Evolutionary conservation across 2,888 invertebrate species (phyloP), one percentile per base, ranked within the genome.

Genomic region (Drosophila gaucha): DNA sequence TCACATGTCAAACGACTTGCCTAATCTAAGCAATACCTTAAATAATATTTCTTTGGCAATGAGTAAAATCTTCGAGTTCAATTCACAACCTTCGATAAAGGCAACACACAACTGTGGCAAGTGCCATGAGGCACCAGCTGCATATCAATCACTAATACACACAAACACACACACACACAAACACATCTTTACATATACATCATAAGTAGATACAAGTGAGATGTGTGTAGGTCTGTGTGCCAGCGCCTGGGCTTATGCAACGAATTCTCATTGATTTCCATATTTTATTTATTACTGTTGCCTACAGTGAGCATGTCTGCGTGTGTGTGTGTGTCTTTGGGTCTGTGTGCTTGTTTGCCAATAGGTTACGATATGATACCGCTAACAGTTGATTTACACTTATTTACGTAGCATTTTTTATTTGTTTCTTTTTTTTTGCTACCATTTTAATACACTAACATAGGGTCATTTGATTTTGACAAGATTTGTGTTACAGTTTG

Each of bases 341-440:
- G 35, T 1, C 2, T 33, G 33, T 33, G 44, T 38, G 51, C 57
- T 50, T 72, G 57, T 65, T 76, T 76, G 62, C 60, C 75, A 65
- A 75, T 77, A 75, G 73, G 77, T 78, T 84, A 86, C 72, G 85
- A 67, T 75, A 84, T 71, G 74, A 86, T 85, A 72, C 83, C 86
- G 70, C 84, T 78, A 83, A 80, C 86, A 86, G 84, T 84, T 84
- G 86, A 88, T 80, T 86, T 84, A 86, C 86, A 88, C 83, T 79
- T 84, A 78, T 83, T 83, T 80, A 80, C 70, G 86, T 68, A 80
- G 85, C 44, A 69, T 80, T 69, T 80, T 59, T 59, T 60, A 77
- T 83, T 69, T 77, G 57, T 59, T 67, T 58, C 54, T n/a, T 83
- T 69, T 77, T 54, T 59, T 67, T 58, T 56, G 10, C 39, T 59